These are phyloP conservation scores for Adelognathus sp. DNA, from an alignment of 2,888 invertebrate species.

Conservation along the genomic window DNA sequence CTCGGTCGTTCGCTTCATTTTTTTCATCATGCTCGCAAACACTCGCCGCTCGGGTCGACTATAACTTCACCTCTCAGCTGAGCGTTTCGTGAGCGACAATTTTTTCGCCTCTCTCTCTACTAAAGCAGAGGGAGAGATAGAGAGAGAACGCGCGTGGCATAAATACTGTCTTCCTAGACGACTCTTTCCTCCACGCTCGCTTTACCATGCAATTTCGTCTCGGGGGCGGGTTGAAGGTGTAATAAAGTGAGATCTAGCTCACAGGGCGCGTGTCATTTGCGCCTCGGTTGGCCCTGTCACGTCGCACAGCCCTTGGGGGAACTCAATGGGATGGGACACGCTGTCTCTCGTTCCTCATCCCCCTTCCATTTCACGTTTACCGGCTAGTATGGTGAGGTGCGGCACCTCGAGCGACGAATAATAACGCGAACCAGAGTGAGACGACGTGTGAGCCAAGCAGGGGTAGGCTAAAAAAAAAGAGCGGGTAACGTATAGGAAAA, in stretches of 20 bases:
- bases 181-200: background rate
- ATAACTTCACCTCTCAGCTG: background rate
- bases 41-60: background rate
- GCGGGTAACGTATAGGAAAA: slow-evolving; percentile 13
- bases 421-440: slow-evolving; percentile 13
- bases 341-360: slow-evolving; percentile 29
- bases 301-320: slow-evolving; percentile 30
- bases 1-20: slow-evolving; percentile 17
- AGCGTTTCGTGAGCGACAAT: slow-evolving; percentile 23
- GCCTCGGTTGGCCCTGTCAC: slow-evolving; percentile 21
- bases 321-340: slow-evolving; percentile 3
- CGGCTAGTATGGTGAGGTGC: slow-evolving; percentile 4
- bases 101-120: background rate
- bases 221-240: background rate
- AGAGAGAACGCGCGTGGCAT: too few relatives aligned
- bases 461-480: slow-evolving; percentile 22
- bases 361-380: slow-evolving; percentile 15
- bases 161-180: too few relatives aligned
- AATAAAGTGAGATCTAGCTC: slow-evolving; percentile 46
- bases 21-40: too few relatives aligned
- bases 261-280: slow-evolving; percentile 44
- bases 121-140: too few relatives aligned
- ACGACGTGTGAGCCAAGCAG: background rate
- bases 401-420: slow-evolving; percentile 23
- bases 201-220: slow-evolving; percentile 32